Conservation (phyloP, 1,140 invertebrate species). For the Drosophila parabipectinata region DNA sequence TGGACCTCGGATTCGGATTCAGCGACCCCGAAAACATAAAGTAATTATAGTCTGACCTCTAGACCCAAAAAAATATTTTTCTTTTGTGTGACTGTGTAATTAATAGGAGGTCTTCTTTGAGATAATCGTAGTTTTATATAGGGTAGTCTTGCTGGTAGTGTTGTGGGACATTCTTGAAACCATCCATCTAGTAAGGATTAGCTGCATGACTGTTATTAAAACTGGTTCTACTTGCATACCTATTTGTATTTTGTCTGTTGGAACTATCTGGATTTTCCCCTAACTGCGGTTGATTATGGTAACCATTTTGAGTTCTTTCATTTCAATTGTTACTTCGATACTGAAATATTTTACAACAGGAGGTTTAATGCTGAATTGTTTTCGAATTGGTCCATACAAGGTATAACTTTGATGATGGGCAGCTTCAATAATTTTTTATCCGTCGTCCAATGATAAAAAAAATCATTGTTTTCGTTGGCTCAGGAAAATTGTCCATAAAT, state of each 20-base stretch:
- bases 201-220: neutral
- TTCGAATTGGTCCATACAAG: too few species aligned
- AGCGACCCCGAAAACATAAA: too few species aligned
- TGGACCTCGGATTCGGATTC: too few species aligned
- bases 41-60: too few species aligned
- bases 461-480: conserved; percentile 9
- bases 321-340: conserved; percentile 6
- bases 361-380: too few species aligned
- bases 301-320: conserved; percentile 2
- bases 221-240: neutral
- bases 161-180: conserved; percentile 6
- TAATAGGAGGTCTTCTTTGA: neutral
- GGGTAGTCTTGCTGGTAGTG: conserved; percentile 1
- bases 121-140: conserved; percentile 3
- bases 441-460: neutral
- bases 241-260: conserved; percentile 3
- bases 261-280: conserved; percentile 2
- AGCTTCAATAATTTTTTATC: too few species aligned
- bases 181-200: neutral
- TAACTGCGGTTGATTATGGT: neutral
- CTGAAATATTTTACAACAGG: neutral
- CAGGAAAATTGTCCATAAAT: conserved; percentile 9
- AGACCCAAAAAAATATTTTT: too few species aligned
- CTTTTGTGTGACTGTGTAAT: too few species aligned
- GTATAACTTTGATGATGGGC: too few species aligned